Conservation (phyloP, 2,888 invertebrate species). For the Lomographa bimaculata region DNA sequence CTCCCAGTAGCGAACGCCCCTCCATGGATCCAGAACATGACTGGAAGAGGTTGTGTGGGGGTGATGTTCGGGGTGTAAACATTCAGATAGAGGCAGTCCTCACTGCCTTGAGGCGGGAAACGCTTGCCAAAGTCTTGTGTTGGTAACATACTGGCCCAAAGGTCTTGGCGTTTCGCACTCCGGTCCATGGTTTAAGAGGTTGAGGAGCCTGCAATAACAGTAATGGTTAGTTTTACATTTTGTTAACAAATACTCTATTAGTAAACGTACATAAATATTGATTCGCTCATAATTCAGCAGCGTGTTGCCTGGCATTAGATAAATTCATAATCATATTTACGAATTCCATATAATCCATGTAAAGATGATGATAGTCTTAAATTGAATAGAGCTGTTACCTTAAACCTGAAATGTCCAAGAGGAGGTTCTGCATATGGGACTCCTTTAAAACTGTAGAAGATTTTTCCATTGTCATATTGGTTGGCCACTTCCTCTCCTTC, state of each 20-base stretch:
- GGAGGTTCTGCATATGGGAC: constrained; percentile 79
- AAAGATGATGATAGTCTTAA: too few species aligned
- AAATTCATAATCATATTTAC: too few species aligned
- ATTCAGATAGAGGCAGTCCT: constrained; percentile 60
- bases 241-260: too few species aligned
- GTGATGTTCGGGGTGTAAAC: constrained; percentile 49
- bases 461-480: constrained; percentile 38
- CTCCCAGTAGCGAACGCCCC: constrained; percentile 43
- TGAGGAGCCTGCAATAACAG: constrained; percentile 41
- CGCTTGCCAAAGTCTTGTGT: constrained; percentile 28
- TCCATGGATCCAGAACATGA: constrained; percentile 55
- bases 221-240: too few species aligned
- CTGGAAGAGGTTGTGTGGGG: constrained; percentile 40
- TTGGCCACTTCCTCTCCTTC: constrained; percentile 40
- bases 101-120: constrained; percentile 39
- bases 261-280: too few species aligned
- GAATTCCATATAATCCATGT: too few species aligned
- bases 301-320: too few species aligned
- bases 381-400: too few species aligned
- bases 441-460: constrained; percentile 54
- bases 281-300: too few species aligned
- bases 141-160: constrained; percentile 52
- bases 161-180: constrained; percentile 49
- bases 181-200: constrained; percentile 50
- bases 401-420: constrained; percentile 68